Evolutionary conservation across 2,888 invertebrate genomes (phyloP).

Genomic region (Limnephilus auricula): DNA sequence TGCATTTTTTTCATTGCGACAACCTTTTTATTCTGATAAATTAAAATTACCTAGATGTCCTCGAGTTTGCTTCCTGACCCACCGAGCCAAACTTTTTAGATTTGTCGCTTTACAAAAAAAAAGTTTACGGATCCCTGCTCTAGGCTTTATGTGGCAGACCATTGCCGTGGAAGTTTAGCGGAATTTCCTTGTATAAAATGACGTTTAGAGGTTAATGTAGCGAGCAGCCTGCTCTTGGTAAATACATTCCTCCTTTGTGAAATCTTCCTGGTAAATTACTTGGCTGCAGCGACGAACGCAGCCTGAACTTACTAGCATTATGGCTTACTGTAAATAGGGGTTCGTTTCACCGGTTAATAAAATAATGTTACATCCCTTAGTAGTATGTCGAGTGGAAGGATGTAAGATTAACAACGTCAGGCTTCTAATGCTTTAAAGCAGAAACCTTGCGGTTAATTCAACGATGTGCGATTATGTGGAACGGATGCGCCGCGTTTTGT

Average conservation of each 20-base stretch:
- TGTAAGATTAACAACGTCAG: background rate
- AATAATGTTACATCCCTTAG: background rate
- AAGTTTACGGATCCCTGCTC: background rate
- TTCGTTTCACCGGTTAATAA: background rate
- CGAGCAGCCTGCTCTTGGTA: background rate
- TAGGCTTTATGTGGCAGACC: background rate
- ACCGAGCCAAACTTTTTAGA: too few species aligned
- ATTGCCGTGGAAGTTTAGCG: constrained; percentile 21
- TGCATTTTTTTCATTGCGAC: too few species aligned
- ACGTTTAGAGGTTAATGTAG: constrained; percentile 36
- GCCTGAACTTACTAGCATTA: background rate
- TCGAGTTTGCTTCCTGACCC: too few species aligned
- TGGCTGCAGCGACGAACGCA: background rate
- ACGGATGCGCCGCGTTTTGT: too few species aligned
- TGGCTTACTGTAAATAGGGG: background rate
- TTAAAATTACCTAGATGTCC: too few species aligned
- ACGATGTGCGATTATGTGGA: background rate
- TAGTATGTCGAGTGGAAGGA: background rate
- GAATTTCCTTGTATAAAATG: constrained; percentile 5
- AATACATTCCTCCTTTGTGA: constrained; percentile 10
- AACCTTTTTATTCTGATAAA: too few species aligned
- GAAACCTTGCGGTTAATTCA: background rate
- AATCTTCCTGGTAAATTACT: constrained; percentile 27
- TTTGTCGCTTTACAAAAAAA: too few species aligned
- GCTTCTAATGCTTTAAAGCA: background rate